A percentile compares a stretch with the other conserved stretches of the same genome.
Evolutionary conservation across 2,797 vertebrate genomes (phyloP).

Genomic region (Octomys mimax): DNA sequence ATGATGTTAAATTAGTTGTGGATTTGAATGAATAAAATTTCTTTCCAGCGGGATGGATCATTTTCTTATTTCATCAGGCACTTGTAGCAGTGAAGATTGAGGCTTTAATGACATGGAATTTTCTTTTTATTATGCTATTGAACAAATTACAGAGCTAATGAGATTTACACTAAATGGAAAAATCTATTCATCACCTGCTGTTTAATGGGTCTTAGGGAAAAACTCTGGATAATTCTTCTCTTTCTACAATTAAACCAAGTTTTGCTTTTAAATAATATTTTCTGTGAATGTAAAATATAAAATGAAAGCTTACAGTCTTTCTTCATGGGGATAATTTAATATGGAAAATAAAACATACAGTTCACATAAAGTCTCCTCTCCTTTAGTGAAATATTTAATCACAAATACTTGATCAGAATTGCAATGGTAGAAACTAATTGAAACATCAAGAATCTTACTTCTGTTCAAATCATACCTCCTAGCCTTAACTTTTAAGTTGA

Average conservation of each 20-base stretch:
- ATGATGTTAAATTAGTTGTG: conserved; percentile 56
- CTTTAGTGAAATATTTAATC: background rate
- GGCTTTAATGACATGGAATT: conserved; percentile 78
- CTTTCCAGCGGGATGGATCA: conserved; percentile 65
- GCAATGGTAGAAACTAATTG: conserved; percentile 26
- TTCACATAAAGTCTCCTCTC: background rate
- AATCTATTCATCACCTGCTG: conserved; percentile 59
- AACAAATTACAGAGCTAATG: conserved; percentile 82
- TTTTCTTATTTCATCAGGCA: conserved; percentile 78
- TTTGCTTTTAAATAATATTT: conserved; percentile 75
- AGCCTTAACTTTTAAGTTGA: background rate
- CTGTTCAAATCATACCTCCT: background rate
- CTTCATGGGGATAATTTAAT: conserved; percentile 69
- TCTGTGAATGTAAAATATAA: conserved; percentile 46
- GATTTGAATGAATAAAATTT: conserved; percentile 58
- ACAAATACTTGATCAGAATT: background rate
- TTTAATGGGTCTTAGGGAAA: conserved; percentile 65
- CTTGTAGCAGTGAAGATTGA: conserved; percentile 70
- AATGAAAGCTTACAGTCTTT: conserved; percentile 10
- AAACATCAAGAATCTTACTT: conserved; percentile 9
- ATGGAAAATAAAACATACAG: conserved; percentile 42
- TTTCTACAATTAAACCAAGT: conserved; percentile 59
- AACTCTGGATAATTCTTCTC: conserved; percentile 61
- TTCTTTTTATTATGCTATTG: conserved; percentile 79
- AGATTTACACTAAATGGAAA: conserved; percentile 66